Percentiles rank a stretch among this genome's conserved stretches.
phyloP scores from a whole-genome alignment of 2,888 invertebrate species.

The Romanomermis culicivorax region DNA sequence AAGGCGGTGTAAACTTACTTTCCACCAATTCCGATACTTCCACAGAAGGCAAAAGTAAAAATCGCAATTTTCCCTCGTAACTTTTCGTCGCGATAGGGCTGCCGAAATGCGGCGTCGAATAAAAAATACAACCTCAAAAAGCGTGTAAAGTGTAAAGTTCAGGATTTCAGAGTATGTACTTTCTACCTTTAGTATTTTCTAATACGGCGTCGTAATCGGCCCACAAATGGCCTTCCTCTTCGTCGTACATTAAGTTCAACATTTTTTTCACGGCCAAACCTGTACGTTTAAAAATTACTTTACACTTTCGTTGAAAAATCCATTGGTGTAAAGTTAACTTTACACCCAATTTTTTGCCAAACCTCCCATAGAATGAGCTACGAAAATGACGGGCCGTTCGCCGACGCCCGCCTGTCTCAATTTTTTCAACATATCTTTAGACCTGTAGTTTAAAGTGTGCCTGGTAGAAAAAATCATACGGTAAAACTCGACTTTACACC shows the following conservation, averaged over 20 bases:
- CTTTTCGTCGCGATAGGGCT: slow-evolving; percentile 5
- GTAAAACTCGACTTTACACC: not conserved
- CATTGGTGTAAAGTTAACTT: no score
- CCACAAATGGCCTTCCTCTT: not conserved
- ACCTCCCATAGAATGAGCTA: slow-evolving; percentile 86
- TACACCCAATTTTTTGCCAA: no score
- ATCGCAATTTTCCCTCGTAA: slow-evolving; percentile 5
- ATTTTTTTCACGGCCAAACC: slow-evolving; percentile 6
- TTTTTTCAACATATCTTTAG: slow-evolving; percentile 44
- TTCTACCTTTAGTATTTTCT: not conserved
- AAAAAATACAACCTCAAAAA: slow-evolving; percentile 4
- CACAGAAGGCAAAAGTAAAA: slow-evolving; percentile 3
- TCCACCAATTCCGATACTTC: slow-evolving; percentile 7
- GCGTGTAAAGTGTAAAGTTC: no score
- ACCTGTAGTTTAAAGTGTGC: slow-evolving; percentile 37
- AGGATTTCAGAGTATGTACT: no score
- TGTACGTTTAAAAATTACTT: not conserved
- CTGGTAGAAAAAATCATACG: no score
- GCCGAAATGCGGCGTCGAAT: slow-evolving; percentile 8
- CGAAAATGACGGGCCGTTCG: slow-evolving; percentile 59
- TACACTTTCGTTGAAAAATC: not conserved
- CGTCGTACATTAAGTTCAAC: not conserved
- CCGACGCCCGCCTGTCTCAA: slow-evolving; percentile 56
- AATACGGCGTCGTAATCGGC: not conserved
- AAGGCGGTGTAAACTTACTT: no score